These are phyloP conservation scores for Mizuhopecten yessoensis DNA, from an alignment of 1,140 invertebrate species.

Conservation along the genomic window DNA sequence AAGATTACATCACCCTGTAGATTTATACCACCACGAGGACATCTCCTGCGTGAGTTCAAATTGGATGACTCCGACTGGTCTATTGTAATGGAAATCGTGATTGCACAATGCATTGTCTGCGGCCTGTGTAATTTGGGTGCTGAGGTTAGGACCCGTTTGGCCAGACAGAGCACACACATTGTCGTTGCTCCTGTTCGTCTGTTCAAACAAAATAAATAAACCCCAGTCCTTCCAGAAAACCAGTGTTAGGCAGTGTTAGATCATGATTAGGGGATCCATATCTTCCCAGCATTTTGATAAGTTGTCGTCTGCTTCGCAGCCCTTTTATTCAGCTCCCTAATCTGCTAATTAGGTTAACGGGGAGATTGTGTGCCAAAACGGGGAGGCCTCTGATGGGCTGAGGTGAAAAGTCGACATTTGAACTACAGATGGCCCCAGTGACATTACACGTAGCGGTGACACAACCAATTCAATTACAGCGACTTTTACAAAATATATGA, in stretches of 20 bases:
- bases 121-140: conserved; percentile 23
- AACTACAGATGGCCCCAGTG: conserved; percentile 36
- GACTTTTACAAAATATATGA: conserved; percentile 40
- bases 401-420: conserved; percentile 38
- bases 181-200: conserved; percentile 22
- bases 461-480: neutral
- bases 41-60: neutral
- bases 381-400: conserved; percentile 20
- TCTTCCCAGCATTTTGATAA: conserved; percentile 35
- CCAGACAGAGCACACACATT: conserved; percentile 12
- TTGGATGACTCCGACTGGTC: conserved; percentile 13
- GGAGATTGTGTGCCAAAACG: neutral
- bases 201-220: conserved; percentile 8
- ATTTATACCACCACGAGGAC: neutral
- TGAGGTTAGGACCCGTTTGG: conserved; percentile 29
- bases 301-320: conserved; percentile 13
- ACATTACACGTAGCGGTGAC: neutral
- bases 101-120: conserved; percentile 30
- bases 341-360: conserved; percentile 20
- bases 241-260: neutral
- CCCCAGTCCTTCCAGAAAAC: conserved; percentile 4
- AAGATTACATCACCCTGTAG: conserved; percentile 5
- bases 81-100: conserved; percentile 28
- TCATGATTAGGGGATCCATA: conserved; percentile 32
- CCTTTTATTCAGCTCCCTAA: neutral